Evolutionary conservation across 2,888 invertebrate species (phyloP), one percentile per base, ranked within the genome.

Genomic region (Erannis defoliaria): DNA sequence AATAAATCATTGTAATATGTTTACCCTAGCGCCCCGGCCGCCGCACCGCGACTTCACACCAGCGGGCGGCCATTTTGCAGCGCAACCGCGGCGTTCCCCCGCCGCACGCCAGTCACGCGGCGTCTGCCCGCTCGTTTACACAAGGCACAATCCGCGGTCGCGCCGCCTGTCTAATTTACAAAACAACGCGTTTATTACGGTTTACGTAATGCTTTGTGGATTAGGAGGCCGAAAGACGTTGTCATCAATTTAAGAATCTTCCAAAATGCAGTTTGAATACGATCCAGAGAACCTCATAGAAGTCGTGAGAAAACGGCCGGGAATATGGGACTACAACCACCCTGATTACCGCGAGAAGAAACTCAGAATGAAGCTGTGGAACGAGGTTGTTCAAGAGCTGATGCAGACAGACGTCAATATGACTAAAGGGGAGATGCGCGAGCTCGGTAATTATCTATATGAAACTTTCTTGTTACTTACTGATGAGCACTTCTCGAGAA

Each of bases 251-350:
- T 60, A 56, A 56, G 38, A 57, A 64, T 21, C 6, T 14, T 42
- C 16, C n/a, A 45, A 12, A 23, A 88, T 90, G 85, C 89, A 90
- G 70, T 90, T 90, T 62, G 93, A 92, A 82, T 93, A 90, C 71
- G 92, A 92, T 53, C 91, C 92, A 0, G 91, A 91, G 65, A 75
- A 80, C 12, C 78, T 93, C 2, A 92, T 93, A 50, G 83, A 87
- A 31, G 91, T 89, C 70, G 85, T 93, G 29, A 84, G 76, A 62
- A 91, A 87, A 66, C 86, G 92, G 0, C 91, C 89, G 0, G 91
- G 89, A 0, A 82, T 93, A 72, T 93, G 93, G 93, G 86, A 93
- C 72, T 82, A 77, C 65, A 86, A 86, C 4, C 78, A 88, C 62
- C 59, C 78, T 2, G 86, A 88, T 9, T 90, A 91, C 66, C 84